Evolutionary conservation across 2,888 invertebrate genomes (phyloP).

Genomic region (Ichneumoninae sp.): DNA sequence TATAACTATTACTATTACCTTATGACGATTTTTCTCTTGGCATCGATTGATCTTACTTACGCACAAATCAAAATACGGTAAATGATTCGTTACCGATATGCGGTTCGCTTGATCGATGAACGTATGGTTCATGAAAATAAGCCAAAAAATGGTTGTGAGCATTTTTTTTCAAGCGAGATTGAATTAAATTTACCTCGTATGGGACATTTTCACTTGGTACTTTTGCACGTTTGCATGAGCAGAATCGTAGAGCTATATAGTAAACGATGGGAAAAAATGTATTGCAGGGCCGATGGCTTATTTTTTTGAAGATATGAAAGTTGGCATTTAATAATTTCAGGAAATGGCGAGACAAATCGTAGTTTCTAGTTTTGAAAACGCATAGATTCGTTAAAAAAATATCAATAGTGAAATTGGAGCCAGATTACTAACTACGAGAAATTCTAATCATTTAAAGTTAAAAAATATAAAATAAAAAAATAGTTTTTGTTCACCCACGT

Average conservation of each 20-base stretch:
- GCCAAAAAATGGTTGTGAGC: constrained; percentile 72
- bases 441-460: not conserved
- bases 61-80: constrained; percentile 30
- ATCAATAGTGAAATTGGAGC: not conserved
- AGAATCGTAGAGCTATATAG: constrained; percentile 25
- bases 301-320: constrained; percentile 81
- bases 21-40: constrained; percentile 35
- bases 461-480: constrained; percentile 33
- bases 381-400: not conserved
- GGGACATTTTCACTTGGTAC: constrained; percentile 51
- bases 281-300: constrained; percentile 77
- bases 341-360: constrained; percentile 33
- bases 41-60: constrained; percentile 34
- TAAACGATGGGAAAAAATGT: constrained; percentile 6
- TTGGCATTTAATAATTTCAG: constrained; percentile 24
- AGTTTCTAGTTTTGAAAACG: not conserved
- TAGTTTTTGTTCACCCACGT: not conserved
- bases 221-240: constrained; percentile 47
- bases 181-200: constrained; percentile 20
- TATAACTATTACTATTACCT: not conserved
- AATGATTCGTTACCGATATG: constrained; percentile 27
- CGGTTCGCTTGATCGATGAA: constrained; percentile 21
- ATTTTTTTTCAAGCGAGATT: constrained; percentile 11
- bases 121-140: constrained; percentile 83
- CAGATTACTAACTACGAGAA: not conserved